Base-by-base conservation (phyloP, 2,888 invertebrate species). In the Cephus spinipes region DNA sequence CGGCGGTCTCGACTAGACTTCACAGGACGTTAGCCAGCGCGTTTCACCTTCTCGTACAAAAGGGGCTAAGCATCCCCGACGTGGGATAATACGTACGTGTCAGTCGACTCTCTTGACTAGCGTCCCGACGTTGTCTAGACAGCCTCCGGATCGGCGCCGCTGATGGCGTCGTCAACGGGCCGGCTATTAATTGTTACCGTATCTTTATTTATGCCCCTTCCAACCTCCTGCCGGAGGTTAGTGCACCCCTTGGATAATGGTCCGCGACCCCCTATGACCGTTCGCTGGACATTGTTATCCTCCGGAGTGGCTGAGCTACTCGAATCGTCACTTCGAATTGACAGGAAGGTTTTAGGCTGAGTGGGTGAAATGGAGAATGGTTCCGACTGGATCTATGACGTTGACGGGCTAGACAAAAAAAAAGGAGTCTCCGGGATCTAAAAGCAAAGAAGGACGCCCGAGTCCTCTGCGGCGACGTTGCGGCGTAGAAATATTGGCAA, bases 401-500 rank as follows among this genome's bases (percentile, higher is more conserved):
- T 55, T 55, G 55, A 55, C 55, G 55, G 23, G 55, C 55, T 55
- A 23, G 55, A 55, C 55, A 23, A 23, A 55, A 55, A 55, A 40
- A 40, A 23, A 31, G 31, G 31, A 23, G 2, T 9, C 55, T 55
- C 23, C 9, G 9, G 23, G 23, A 23, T 55, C 23, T 55, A 55
- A 55, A 23, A 55, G 23, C 23, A 2, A 55, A 55, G 55, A 55
- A 55, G 23, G 23, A 55, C 55, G 55, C 23, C 23, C 9, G 23
- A 75, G 73, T 71, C 30, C 71, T 79, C 76, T 75, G 77, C 74
- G 77, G 68, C 77, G 74, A 78, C 77, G 73, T 68, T 80, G 79
- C 77, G 77, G 69, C 73, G 76, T 75, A 76, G 80, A 80, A 83
- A 80, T 81, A 81, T 84, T 83, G 83, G 79, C 82, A 81, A 80